Evolutionary conservation across 35 echinoderm and acorn worm species (phyloP), one percentile per base, ranked within the genome.

Genomic region (Ptychodera flava): DNA sequence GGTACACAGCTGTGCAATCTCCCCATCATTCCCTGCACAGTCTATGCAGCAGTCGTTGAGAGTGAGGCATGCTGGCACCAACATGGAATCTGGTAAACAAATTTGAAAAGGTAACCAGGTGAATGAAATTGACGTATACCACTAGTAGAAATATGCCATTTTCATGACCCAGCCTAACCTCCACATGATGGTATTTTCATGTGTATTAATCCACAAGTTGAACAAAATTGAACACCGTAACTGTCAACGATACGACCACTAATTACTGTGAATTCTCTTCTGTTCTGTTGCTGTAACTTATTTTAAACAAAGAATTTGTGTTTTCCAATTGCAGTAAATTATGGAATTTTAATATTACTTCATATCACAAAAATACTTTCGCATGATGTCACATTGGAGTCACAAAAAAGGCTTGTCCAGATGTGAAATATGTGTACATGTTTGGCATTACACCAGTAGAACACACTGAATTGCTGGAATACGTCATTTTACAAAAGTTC

Each of bases 21-120:
- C 84, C 35, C 80, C 91, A 30, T 75, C 81, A 84, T 88, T 52
- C 82, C 91, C 91, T 79, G 91, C 91, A 81, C 27, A 45, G 16
- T 38, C 32, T 34, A 92, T 89, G 80, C 84, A 83, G 84, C 82
- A 89, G 36, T 88, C 77, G 76, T 92, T 84, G 30, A 92, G 86
- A 34, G 87, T 77, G 33, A 92, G 77, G 87, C 85, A 87, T 30
- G 34, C 75, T 80, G 91, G 91, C 29, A 92, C 45, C 6, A 64
- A 64, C 22, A n/a, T n/a, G n/a, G 45, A 22, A 12, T 6, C 45
- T 64, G 45, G 22, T 22, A 6, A 6, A 12, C 6, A 64, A 64
- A 64, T 64, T 64, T n/a, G n/a, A 64, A 22, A 12, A 64, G 45
- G 22, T 12, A 64, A 64, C 22, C 6, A 64, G 45, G 22, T 64